Evolutionary conservation across 2,888 invertebrate genomes (phyloP).

Genomic region (Lepidocyrtinus sp.): DNA sequence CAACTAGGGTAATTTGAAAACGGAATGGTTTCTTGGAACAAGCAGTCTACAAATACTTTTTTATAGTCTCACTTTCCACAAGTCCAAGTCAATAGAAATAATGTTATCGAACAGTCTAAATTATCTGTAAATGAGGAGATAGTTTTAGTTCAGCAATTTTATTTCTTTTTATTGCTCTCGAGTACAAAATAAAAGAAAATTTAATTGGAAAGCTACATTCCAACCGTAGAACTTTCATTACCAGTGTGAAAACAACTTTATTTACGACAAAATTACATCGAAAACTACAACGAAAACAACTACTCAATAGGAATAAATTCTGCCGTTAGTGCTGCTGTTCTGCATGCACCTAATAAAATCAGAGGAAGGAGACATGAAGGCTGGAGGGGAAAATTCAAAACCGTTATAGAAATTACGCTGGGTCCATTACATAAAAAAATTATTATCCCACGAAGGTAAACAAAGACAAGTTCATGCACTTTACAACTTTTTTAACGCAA

Average conservation of each 20-base stretch:
- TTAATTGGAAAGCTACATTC: no score
- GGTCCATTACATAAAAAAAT: no score
- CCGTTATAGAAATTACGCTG: neutral
- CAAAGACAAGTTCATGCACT: no score
- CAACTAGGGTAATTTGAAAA: neutral
- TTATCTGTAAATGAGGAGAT: no score
- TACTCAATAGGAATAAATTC: conserved; percentile 24
- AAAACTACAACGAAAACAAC: neutral
- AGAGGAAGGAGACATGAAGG: neutral
- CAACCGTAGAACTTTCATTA: neutral
- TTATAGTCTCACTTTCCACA: neutral
- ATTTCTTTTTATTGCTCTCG: no score
- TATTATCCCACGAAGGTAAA: neutral
- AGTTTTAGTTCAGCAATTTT: no score
- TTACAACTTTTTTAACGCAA: no score
- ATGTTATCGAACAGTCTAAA: no score
- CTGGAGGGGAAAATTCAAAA: neutral
- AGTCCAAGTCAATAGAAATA: no score
- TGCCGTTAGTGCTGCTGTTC: conserved; percentile 52
- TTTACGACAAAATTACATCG: no score
- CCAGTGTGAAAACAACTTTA: neutral
- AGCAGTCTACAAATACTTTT: neutral
- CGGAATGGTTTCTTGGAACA: neutral
- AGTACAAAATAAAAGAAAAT: no score
- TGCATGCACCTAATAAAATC: conserved; percentile 23